Conservation (phyloP, 1,140 invertebrate species). For the Tachypleus tridentatus region DNA sequence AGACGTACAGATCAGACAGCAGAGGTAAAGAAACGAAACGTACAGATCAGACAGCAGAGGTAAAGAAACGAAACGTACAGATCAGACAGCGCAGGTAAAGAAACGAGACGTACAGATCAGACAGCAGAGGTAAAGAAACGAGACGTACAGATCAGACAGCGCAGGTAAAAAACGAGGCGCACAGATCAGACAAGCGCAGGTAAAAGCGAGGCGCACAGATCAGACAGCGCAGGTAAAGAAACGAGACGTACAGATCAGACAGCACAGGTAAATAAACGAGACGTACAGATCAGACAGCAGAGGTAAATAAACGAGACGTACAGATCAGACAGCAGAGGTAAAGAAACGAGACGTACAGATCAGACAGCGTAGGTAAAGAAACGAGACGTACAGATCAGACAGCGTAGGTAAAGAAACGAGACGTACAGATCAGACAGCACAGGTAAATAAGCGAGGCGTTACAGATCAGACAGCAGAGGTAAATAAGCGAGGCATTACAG, state of each 20-base stretch:
- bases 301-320: neutral
- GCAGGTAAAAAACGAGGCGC: neutral
- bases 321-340: neutral
- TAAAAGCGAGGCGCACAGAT: neutral
- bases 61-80: neutral
- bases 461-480: too few species aligned
- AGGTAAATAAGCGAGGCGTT: too few species aligned
- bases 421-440: constrained; percentile 3
- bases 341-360: too few species aligned
- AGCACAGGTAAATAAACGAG: neutral
- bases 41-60: constrained; percentile 2
- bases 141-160: constrained; percentile 7
- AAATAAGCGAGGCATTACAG: too few species aligned
- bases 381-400: constrained; percentile 4
- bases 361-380: too few species aligned
- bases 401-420: neutral
- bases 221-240: constrained; percentile 1
- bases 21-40: neutral
- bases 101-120: constrained; percentile 3
- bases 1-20: too few species aligned
- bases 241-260: constrained; percentile 4
- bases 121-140: neutral
- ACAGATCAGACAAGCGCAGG: too few species aligned
- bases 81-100: too few species aligned
- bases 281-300: too few species aligned